Conservation (phyloP, 2,113 vertebrate genomes). For the Phalacrocorax aristotelis region DNA sequence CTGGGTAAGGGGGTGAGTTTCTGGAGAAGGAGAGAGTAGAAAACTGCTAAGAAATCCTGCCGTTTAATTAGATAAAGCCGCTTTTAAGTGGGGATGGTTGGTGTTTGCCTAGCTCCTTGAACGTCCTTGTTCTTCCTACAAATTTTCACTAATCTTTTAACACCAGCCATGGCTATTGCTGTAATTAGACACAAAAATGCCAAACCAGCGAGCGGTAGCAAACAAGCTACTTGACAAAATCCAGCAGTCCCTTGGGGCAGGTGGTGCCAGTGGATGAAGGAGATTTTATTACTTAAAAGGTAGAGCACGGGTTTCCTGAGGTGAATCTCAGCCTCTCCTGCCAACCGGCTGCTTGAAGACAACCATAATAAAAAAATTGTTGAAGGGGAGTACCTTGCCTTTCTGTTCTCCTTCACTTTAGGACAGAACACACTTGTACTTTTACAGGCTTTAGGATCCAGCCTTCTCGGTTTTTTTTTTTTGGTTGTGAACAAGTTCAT, state of each 20-base stretch:
- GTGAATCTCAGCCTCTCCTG: constrained; percentile 41
- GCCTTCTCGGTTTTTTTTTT: not conserved
- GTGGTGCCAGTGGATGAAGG: constrained; percentile 42
- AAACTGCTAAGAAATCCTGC: not conserved
- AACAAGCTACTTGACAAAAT: constrained; percentile 52
- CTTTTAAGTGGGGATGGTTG: not conserved
- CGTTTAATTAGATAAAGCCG: not conserved
- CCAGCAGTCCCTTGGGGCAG: constrained; percentile 13
- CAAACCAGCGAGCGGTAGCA: not conserved
- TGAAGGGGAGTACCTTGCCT: not conserved
- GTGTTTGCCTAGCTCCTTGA: constrained; percentile 13
- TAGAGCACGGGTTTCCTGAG: not conserved
- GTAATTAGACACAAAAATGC: constrained; percentile 15
- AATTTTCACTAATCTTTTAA: constrained; percentile 20
- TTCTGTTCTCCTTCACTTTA: not conserved
- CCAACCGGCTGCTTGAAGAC: not conserved
- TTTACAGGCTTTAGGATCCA: not conserved
- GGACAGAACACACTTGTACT: not conserved
- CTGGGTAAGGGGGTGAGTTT: not conserved
- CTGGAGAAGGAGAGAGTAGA: not conserved
- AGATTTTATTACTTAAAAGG: constrained; percentile 50
- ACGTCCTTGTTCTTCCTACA: constrained; percentile 50
- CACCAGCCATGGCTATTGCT: not conserved
- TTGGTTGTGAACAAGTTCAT: not conserved
- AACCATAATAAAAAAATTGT: not conserved